Base-by-base conservation (phyloP, 2,888 invertebrate genomes). In the Mellilla xanthometata region DNA sequence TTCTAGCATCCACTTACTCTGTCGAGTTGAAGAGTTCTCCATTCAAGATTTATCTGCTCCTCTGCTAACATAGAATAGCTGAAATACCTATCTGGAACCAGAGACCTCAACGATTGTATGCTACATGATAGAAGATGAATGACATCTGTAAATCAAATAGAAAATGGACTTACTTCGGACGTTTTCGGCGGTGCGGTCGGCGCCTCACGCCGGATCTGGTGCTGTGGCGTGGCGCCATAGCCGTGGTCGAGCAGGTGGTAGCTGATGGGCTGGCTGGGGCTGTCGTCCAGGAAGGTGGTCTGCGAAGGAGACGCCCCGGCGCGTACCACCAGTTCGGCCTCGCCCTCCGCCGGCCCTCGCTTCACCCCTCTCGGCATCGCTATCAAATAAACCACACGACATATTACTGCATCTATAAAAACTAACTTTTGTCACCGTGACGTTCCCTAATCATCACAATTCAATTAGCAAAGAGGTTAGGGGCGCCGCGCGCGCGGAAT, bases 211-310 rank as follows among this genome's bases (percentile, higher is more conserved):
- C 92, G 89, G 60, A 93, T 91, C 78, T 93, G 93, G 65, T 92
- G 92, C 72, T 93, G 92, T 52, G 95, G 94, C 56, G 95, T 95
- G 67, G 94, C 95, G 59, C 96, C 96, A 87, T 96, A 96, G 62
- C 95, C 96, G 76, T 96, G 96, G 81, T 96, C 96, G 65, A 95
- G 91, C 65, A 96, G 91, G 83, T 96, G 96, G 59, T 94, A 94
- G 83, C 93, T 94, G 66, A 91, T 86, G 62, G 90, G 82, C 73
- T 90, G 90, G 68, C 83, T 80, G 56, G 90, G 90, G 77, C 90
- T 90, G 68, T 88, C 88, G 41, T 86, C 86, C 64, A 87, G 67
- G 58, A 88, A 78, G 58, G 87, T 90, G 74, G 83, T 88, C 59
- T 81, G 88, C 81, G 91, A 87, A 70, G 92, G 85, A 74, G 88